Evolutionary conservation across 2,888 invertebrate genomes (phyloP), one percentile per base, ranked within the genome.

Genomic region (Lochmaea crataegi): DNA sequence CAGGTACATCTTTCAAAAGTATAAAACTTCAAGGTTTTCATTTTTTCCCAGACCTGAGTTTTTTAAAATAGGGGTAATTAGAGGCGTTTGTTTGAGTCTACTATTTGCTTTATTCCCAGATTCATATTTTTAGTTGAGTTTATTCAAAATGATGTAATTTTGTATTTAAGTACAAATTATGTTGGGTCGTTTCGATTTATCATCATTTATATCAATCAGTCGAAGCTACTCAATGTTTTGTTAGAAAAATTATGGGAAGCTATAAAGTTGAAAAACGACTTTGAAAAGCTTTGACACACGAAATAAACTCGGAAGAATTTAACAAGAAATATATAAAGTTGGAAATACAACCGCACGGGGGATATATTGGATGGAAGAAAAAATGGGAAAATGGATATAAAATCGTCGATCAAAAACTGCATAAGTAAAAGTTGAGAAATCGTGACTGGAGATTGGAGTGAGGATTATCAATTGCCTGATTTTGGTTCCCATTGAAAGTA

Each of bases 401-500:
- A 79, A 79, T 76, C 77, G 78, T 77, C 79, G 68, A 80, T 80
- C 78, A 78, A 78, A 80, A 79, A 80, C 76, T 81, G 82, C 80
- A 82, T 82, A 82, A 81, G 75, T 68, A 70, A 70, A 67, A 78
- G 60, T 70, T 63, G 64, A 64, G 53, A 58, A 76, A 78, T 65
- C 48, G 77, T 73, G 79, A 80, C 79, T 78, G 76, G 80, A 79
- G 78, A 76, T 65, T 71, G 84, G 84, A 77, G 84, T 85, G 85
- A 84, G 84, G 84, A 84, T 77, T 85, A 83, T 79, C 83, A 82
- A 85, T 84, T 85, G 84, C 84, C 84, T 85, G 82, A 85, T 85
- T 85, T 85, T 81, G 82, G 78, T 81, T 78, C 80, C 83, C 84
- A 84, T 85, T 85, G 84, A 84, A 83, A 84, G 81, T 83, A 83